Base-by-base conservation (phyloP, 2,113 vertebrate species). In the Xenopus laevis region DNA sequence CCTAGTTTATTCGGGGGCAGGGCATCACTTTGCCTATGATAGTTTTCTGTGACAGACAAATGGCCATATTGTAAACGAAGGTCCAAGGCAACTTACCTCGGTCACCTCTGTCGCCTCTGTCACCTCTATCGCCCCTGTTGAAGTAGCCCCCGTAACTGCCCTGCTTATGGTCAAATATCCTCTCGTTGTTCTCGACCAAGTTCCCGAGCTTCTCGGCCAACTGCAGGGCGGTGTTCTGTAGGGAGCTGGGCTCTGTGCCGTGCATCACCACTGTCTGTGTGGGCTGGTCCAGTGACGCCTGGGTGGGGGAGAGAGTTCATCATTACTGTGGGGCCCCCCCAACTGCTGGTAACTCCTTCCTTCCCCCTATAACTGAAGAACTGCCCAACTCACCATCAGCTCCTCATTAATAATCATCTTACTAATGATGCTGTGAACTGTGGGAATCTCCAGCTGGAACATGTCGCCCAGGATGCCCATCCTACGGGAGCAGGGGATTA, bases 331-430 rank as follows among this genome's bases (percentile, higher is more conserved):
- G 27, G 7, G 23, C 21, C 27, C 21, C 27, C n/a, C n/a, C n/a
- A n/a, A n/a, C n/a, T n/a, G n/a, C n/a, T n/a, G n/a, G n/a, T n/a
- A n/a, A n/a, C 27, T 7, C 33, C 5, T 40, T 9, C 33, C 1
- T 40, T 5, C 33, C 8, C 6, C 33, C 47, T 4, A n/a, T n/a
- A n/a, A 3, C 10, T n/a, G n/a, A 20, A 20, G 68, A 9, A 27
- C 23, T 27, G 23, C 23, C 23, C 23, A 27, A 21, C 57, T 82
- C 65, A 95, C 95, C 94, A 96, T 96, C 30, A 97, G 81, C 75
- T 97, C 95, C 78, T 97, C 94, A 0, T 95, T 96, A 80, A 96
- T 96, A 84, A 96, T 96, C 95, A 97, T 96, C 79, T 96, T 97
- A 87, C 95, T 97, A 80, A 96, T 95, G 78, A 97, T 95, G 83